Base-by-base conservation (phyloP, 2,888 invertebrate species). In the Tetropium fuscum region DNA sequence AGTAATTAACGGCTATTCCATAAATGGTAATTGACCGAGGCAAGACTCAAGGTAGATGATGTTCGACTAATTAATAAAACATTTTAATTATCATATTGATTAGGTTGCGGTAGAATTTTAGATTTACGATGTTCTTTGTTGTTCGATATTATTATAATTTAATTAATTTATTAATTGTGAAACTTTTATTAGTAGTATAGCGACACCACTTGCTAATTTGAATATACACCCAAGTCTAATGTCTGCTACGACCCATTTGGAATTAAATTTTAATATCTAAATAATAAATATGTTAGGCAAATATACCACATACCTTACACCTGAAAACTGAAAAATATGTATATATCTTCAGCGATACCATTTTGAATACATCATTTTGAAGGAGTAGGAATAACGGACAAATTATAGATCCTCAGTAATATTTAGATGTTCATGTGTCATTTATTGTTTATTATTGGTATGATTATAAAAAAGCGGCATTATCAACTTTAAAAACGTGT, bases 11-110 rank as follows among this genome's bases (percentile, higher is more conserved):
- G 44, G 44, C 44, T 44, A 40, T 38, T 48, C 34, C 40, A 34
- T 13, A 51, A 30, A 27, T 38, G 27, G 20, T 30, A 20, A 25
- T 53, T 47, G 38, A 51, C 34, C 13, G 15, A 34, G 13, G 13
- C 13, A 13, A 34, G 36, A 48, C 53, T 54, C 43, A 60, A 63
- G 58, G 57, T 56, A 59, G 60, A 60, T 32, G 56, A 53, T 58
- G 63, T 59, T 67, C 55, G 41, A 40, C 63, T 70, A 70, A 70
- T 68, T 70, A 70, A 68, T 70, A 66, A 68, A 68, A 64, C 63
- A 68, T 64, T 64, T 58, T 60, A 68, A 70, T 70, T 70, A 70
- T 63, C 69, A 70, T 70, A 70, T 70, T 68, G 69, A 70, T 68
- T 68, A 62, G 64, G 44, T 36, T 36, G 61, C 61, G 64, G 61